These are phyloP conservation scores for Falco cherrug DNA, from an alignment of 2,797 vertebrate species.

Conservation along the genomic window DNA sequence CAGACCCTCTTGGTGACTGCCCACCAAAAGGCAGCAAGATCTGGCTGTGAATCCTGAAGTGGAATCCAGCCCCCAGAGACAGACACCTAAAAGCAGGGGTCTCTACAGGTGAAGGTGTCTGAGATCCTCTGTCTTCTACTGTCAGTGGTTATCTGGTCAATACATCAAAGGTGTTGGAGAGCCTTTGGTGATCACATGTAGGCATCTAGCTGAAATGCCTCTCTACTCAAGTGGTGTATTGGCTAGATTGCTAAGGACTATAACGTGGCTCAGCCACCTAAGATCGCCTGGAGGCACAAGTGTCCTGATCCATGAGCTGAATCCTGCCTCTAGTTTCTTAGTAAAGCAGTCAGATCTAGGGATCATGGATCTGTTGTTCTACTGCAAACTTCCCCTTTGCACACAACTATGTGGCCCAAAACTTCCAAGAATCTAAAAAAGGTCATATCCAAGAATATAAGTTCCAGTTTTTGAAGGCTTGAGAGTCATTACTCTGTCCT, in stretches of 20 bases:
- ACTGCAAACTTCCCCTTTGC: neutral
- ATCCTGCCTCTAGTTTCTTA: neutral
- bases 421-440: neutral
- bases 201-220: neutral
- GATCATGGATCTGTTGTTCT: neutral
- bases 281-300: neutral
- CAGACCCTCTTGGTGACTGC: neutral
- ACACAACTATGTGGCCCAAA: neutral
- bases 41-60: neutral
- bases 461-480: neutral
- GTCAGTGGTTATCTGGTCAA: neutral
- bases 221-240: accelerated
- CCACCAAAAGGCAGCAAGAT: neutral
- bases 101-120: neutral
- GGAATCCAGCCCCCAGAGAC: neutral
- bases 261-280: neutral
- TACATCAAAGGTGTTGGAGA: neutral
- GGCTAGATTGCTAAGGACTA: neutral
- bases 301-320: neutral
- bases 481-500: neutral
- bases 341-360: accelerated
- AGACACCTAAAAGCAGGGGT: neutral
- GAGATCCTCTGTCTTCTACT: neutral
- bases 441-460: no score
- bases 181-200: neutral